Conservation (phyloP, 1,140 invertebrate species). For the Mylabris phalerata region DNA sequence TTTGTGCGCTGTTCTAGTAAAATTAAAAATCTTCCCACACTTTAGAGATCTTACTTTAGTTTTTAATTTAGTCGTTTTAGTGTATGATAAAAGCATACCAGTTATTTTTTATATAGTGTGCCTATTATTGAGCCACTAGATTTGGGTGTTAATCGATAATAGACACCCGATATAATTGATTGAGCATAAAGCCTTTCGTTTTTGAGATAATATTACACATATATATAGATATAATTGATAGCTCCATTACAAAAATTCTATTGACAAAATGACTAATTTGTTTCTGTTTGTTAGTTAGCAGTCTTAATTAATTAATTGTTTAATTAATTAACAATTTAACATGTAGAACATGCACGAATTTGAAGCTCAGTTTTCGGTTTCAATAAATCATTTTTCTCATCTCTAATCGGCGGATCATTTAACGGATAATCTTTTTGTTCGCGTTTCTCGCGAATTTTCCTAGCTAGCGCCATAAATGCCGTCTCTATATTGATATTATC, state of each 20-base stretch:
- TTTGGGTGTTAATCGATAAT: too few relatives aligned
- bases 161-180: background rate
- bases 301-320: too few relatives aligned
- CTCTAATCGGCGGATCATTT: conserved; percentile 26
- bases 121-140: too few relatives aligned
- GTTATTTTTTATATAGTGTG: too few relatives aligned
- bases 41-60: too few relatives aligned
- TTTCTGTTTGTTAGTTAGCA: too few relatives aligned
- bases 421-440: conserved; percentile 51
- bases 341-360: conserved; percentile 27
- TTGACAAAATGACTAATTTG: too few relatives aligned
- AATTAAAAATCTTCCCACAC: background rate
- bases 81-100: too few relatives aligned
- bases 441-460: conserved; percentile 72
- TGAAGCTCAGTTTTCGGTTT: conserved; percentile 28
- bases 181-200: background rate
- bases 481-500: conserved; percentile 85
- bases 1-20: background rate
- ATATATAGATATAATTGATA: background rate
- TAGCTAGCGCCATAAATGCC: conserved; percentile 72
- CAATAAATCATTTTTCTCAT: conserved; percentile 23
- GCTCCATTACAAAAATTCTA: too few relatives aligned
- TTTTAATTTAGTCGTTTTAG: too few relatives aligned
- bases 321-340: conserved; percentile 6
- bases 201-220: background rate